phyloP scores from a whole-genome alignment of 2,888 invertebrate species.

The Heliconius aoede region DNA sequence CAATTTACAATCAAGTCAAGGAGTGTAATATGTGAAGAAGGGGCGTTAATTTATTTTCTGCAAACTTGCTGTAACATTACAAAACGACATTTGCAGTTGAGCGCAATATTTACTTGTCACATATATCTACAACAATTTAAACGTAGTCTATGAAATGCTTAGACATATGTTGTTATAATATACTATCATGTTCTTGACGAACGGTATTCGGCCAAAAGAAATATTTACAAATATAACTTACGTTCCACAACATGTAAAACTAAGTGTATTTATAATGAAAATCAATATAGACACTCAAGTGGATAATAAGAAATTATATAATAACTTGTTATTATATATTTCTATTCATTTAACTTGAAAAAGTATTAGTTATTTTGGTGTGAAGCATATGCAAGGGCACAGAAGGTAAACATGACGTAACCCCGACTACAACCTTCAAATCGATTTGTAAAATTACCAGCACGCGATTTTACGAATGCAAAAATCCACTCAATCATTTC shows the following conservation, averaged over 20 bases:
- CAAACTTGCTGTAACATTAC: conserved; percentile 32
- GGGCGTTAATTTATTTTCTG: conserved; percentile 32
- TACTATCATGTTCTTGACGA: not conserved
- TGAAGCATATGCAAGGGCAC: conserved; percentile 61
- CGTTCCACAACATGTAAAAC: not conserved
- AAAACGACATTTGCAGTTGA: conserved; percentile 26
- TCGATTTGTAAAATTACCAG: conserved; percentile 72
- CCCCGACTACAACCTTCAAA: conserved; percentile 65
- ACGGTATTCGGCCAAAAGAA: not conserved
- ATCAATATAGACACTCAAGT: not conserved
- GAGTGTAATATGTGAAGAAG: conserved; percentile 32
- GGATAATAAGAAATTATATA: not conserved
- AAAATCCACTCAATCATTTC: not conserved
- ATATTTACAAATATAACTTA: not conserved
- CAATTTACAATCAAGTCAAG: conserved; percentile 33
- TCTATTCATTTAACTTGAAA: too few species aligned
- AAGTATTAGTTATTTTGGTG: too few species aligned
- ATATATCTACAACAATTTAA: not conserved
- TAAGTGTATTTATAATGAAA: not conserved
- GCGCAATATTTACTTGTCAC: conserved; percentile 29
- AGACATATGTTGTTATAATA: conserved; percentile 1
- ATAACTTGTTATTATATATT: too few species aligned
- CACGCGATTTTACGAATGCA: conserved; percentile 60
- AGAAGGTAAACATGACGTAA: conserved; percentile 72
- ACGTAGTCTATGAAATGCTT: conserved; percentile 17